Evolutionary conservation across 2,797 vertebrate genomes (phyloP).

Genomic region (Clarias platycephalus): DNA sequence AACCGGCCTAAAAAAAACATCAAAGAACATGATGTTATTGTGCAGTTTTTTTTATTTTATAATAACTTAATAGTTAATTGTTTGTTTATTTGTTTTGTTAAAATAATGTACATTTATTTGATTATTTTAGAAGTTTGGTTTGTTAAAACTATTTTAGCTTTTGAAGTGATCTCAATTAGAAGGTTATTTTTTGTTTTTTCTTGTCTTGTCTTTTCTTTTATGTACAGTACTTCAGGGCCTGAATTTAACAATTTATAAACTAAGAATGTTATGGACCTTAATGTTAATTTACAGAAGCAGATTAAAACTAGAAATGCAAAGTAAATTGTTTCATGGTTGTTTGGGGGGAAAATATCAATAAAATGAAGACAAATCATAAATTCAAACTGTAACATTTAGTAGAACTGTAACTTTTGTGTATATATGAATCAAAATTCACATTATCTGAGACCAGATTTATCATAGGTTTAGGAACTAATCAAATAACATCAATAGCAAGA

Average conservation of each 20-base stretch:
- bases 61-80: neutral
- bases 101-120: constrained; percentile 11
- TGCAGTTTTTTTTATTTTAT: neutral
- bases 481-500: neutral
- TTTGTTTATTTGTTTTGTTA: neutral
- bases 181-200: constrained; percentile 30
- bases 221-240: neutral
- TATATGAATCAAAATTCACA: neutral
- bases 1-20: neutral
- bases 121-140: constrained; percentile 7
- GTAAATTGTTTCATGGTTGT: neutral
- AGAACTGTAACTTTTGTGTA: neutral
- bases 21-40: neutral
- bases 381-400: neutral
- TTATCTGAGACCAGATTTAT: neutral
- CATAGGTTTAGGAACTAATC: neutral
- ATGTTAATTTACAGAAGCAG: constrained; percentile 11
- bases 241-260: neutral
- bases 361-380: neutral
- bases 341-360: neutral
- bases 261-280: constrained; percentile 11
- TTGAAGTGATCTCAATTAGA: constrained; percentile 1
- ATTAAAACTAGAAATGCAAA: neutral
- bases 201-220: neutral
- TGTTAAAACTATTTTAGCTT: constrained; percentile 20